A percentile compares a stretch with the other conserved stretches of the same genome.
Conservation (phyloP, 2,113 vertebrate genomes). For the Pituophis catenifer region DNA sequence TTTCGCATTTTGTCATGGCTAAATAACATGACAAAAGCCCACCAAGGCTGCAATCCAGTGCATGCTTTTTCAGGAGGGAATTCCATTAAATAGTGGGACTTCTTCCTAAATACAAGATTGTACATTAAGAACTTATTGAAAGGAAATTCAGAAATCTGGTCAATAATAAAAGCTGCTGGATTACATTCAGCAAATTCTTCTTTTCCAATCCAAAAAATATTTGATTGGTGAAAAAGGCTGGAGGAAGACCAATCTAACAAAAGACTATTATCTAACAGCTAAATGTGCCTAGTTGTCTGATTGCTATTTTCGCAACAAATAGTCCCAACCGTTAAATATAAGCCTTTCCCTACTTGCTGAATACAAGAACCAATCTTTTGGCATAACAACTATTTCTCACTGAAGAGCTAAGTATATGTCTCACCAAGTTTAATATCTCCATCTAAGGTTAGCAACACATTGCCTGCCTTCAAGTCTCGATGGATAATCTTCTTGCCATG, state of each 20-base stretch:
- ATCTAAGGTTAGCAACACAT: conserved; percentile 90
- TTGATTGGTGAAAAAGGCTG: background rate
- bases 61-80: background rate
- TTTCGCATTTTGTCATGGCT: background rate
- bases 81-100: background rate
- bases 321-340: background rate
- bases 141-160: background rate
- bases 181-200: background rate
- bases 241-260: background rate
- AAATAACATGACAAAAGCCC: background rate
- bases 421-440: conserved; percentile 93
- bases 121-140: background rate
- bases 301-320: background rate
- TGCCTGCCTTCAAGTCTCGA: conserved; percentile 95
- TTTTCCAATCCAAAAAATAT: background rate
- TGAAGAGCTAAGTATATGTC: rapidly evolving
- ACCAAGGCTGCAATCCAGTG: background rate
- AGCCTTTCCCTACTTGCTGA: background rate
- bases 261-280: background rate
- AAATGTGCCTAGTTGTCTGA: background rate
- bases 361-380: background rate
- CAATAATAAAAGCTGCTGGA: background rate
- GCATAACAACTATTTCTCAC: background rate
- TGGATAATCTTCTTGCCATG: conserved; percentile 95
- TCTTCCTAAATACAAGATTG: background rate